Conservation (phyloP, 1,140 invertebrate genomes). For the Homarus americanus region DNA sequence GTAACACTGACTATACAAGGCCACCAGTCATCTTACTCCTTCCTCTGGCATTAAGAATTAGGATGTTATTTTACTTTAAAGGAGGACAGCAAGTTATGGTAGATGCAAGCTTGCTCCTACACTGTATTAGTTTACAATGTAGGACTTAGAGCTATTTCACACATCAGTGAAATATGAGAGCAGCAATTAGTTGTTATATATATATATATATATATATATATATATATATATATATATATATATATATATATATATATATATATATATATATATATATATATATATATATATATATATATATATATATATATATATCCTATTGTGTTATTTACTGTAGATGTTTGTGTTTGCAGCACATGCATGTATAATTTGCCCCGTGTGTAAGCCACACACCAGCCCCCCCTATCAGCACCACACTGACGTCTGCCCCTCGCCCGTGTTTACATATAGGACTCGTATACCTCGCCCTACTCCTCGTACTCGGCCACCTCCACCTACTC, state of each 20-base stretch:
- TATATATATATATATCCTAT: not conserved
- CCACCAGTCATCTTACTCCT: no score
- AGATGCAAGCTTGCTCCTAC: no score
- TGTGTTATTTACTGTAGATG: no score
- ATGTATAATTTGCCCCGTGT: no score
- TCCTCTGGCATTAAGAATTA: no score
- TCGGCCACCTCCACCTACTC: slow-evolving; percentile 23
- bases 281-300: slow-evolving; percentile 2
- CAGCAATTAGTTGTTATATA: slow-evolving; percentile 1
- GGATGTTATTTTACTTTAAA: no score
- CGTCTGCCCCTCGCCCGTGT: slow-evolving; percentile 1
- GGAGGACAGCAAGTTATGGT: no score
- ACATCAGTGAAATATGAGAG: no score
- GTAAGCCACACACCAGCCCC: no score
- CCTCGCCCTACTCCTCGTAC: slow-evolving; percentile 42
- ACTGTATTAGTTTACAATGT: no score
- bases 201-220: slow-evolving; percentile 28
- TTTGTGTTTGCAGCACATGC: no score
- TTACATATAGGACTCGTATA: slow-evolving; percentile 50
- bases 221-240: slow-evolving; percentile 6
- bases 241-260: not conserved
- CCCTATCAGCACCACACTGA: not conserved
- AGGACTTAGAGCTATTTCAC: no score
- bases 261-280: slow-evolving; percentile 10
- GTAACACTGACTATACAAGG: not conserved